Conservation (phyloP, 2,888 invertebrate species). For the Epinotia brunnichana region DNA sequence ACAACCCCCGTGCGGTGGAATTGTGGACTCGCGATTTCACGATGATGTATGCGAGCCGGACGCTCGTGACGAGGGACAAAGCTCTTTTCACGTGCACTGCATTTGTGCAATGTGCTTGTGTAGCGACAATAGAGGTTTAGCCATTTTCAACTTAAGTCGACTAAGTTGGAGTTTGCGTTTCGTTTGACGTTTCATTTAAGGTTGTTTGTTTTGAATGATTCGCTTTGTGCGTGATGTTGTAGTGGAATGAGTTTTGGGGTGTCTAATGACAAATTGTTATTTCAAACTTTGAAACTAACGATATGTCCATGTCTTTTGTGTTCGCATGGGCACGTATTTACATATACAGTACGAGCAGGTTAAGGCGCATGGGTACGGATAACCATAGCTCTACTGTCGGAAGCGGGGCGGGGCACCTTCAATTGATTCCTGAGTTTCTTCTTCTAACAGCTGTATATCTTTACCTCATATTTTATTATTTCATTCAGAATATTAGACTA, state of each 20-base stretch:
- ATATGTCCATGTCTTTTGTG: slow-evolving; percentile 5
- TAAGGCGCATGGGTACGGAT: background rate
- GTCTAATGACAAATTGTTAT: too few relatives aligned
- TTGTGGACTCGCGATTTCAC: background rate
- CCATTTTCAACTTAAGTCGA: slow-evolving; percentile 23
- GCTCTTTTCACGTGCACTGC: slow-evolving; percentile 6
- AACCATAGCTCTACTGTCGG: background rate
- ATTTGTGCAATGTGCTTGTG: slow-evolving; percentile 4
- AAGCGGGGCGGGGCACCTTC: background rate
- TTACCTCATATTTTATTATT: too few relatives aligned
- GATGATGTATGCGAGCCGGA: slow-evolving; percentile 14
- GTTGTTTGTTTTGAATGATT: slow-evolving; percentile 19
- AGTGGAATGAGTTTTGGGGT: slow-evolving; percentile 18
- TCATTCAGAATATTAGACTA: background rate
- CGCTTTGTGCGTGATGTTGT: slow-evolving; percentile 3
- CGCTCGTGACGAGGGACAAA: slow-evolving; percentile 17
- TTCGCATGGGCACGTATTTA: background rate
- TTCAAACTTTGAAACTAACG: background rate
- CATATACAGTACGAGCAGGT: background rate
- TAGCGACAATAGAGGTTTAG: slow-evolving; percentile 4
- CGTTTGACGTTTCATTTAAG: slow-evolving; percentile 39
- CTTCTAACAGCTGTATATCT: too few relatives aligned
- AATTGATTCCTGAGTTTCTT: background rate
- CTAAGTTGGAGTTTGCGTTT: slow-evolving; percentile 32
- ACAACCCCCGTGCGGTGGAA: slow-evolving; percentile 9